phyloP scores from a whole-genome alignment of 2,888 invertebrate genomes.

The Harpalus rubripes region DNA sequence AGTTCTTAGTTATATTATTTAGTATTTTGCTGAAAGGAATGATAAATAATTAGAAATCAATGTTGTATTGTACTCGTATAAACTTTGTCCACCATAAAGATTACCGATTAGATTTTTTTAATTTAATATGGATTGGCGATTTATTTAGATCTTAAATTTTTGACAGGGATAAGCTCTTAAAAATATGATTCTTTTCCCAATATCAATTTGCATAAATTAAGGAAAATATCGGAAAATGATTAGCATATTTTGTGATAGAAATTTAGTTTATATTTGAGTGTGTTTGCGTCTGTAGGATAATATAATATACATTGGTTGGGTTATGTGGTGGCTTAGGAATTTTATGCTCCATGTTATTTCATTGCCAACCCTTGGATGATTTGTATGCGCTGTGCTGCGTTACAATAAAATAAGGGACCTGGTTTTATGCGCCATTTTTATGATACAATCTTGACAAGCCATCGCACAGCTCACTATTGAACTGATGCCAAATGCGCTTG shows the following conservation, averaged over 20 bases:
- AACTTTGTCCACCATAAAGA: too few relatives aligned
- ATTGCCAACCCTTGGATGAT: constrained; percentile 54
- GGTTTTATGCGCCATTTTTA: constrained; percentile 40
- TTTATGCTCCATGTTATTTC: constrained; percentile 41
- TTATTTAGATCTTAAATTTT: neutral
- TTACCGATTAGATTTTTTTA: too few relatives aligned
- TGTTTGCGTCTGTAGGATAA: constrained; percentile 9
- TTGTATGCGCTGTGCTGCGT: constrained; percentile 40
- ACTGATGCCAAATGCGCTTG: constrained; percentile 42
- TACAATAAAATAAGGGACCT: constrained; percentile 34
- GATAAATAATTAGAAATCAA: too few relatives aligned
- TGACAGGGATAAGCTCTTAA: neutral
- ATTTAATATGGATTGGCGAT: neutral
- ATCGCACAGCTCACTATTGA: constrained; percentile 41
- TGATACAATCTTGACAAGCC: constrained; percentile 53
- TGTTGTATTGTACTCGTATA: too few relatives aligned
- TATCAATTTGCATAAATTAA: constrained; percentile 24
- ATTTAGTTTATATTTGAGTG: neutral
- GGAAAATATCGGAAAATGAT: constrained; percentile 27
- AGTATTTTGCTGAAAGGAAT: too few relatives aligned
- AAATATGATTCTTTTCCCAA: constrained; percentile 1
- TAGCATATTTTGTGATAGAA: constrained; percentile 14
- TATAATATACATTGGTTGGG: constrained; percentile 34
- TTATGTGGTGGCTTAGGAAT: constrained; percentile 34
- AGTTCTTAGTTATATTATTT: too few relatives aligned